These are phyloP conservation scores for Bubo scandiacus DNA, from an alignment of 2,113 vertebrate genomes.

Conservation along the genomic window DNA sequence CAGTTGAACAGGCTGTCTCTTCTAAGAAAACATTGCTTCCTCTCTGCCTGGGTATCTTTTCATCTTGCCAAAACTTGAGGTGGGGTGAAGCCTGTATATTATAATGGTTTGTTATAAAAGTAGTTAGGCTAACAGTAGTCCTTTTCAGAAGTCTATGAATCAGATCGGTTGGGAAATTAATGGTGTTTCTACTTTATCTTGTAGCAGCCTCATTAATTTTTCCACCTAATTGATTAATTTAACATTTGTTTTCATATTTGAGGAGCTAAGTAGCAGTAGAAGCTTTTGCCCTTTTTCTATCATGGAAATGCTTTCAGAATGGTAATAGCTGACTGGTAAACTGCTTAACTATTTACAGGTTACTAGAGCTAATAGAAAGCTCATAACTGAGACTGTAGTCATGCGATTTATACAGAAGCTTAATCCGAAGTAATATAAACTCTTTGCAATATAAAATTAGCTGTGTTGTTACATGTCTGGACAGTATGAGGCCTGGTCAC, in stretches of 20 bases:
- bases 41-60: not conserved
- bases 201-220: conserved; percentile 23
- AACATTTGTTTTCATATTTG: conserved; percentile 16
- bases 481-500: not conserved
- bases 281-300: not conserved
- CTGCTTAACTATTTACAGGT: not conserved
- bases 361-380: not conserved
- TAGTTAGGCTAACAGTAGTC: not conserved
- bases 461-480: not conserved
- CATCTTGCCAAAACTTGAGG: not conserved
- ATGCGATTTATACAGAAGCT: not conserved
- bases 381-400: not conserved
- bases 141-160: not conserved
- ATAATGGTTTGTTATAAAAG: not conserved
- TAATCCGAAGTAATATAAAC: not conserved
- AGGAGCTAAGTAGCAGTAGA: not conserved
- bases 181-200: not conserved
- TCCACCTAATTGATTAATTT: conserved; percentile 7
- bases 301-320: not conserved
- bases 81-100: not conserved
- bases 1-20: not conserved
- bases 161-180: not conserved
- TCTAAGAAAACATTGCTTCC: not conserved
- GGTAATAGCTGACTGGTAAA: not conserved
- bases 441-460: not conserved